Evolutionary conservation across 2,888 invertebrate species (phyloP), one percentile per base, ranked within the genome.

Genomic region (Parelbella ahira): DNA sequence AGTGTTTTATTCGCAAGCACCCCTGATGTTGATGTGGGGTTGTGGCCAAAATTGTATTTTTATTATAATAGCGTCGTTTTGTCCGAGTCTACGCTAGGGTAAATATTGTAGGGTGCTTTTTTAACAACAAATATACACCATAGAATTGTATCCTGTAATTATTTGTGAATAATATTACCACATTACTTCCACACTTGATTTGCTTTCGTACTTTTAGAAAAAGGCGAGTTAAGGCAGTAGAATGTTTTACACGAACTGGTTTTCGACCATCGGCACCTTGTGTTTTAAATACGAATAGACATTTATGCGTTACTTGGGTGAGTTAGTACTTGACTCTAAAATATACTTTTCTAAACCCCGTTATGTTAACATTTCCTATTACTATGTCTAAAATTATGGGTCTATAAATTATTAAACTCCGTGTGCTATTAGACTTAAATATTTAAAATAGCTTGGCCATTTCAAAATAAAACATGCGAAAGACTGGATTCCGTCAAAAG

Each of bases 11-110:
- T 84, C 60, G 84, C 86, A 60, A 81, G 68, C 76, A 72, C 78
- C 81, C 82, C 69, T 66, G 45, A 56, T 60, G 58, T 68, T 60
- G 60, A 57, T 49, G 60, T 65, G 69, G 84, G 83, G 86, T 76
- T 82, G 83, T 63, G 78, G 80, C 80, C 74, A 68, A 82, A 84
- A 86, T 83, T 84, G 82, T 86, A 84, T 86, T 86, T 86, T 86
- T 86, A 87, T 86, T 83, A 76, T 86, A 86, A 87, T 82, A 70
- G 79, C 75, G 68, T 60, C 63, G 64, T 71, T 79, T 77, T 74
- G 79, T 81, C 67, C 74, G 71, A 72, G 58, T 65, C 65, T 67
- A 60, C 60, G 63, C 62, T 68, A 69, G 76, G 74, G 83, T 81
- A 77, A 82, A 86, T 68, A 81, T 70, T 68, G 61, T 73, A 65